phyloP scores from a whole-genome alignment of 2,113 vertebrate species.

The Mesoclemmys tuberculata region DNA sequence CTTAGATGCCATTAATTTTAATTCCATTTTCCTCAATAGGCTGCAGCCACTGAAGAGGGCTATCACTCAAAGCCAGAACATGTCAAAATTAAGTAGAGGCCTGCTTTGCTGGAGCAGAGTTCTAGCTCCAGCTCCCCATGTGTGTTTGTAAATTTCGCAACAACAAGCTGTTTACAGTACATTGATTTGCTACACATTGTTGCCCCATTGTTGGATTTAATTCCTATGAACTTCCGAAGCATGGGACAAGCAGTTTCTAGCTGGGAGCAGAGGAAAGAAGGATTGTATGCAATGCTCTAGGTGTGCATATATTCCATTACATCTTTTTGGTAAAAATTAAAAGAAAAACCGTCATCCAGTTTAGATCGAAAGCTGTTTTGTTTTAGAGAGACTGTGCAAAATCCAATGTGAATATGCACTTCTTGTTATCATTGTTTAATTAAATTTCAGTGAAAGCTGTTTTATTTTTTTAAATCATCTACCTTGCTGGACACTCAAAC shows the following conservation, averaged over 20 bases:
- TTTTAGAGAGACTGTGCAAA: neutral
- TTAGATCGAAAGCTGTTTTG: neutral
- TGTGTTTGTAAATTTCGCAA: neutral
- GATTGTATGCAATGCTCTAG: neutral
- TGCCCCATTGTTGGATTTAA: neutral
- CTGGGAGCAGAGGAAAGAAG: neutral
- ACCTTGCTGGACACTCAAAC: neutral
- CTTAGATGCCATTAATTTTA: neutral
- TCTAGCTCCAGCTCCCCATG: neutral
- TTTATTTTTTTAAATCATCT: neutral
- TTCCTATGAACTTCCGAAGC: fast-evolving
- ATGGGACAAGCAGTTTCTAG: neutral
- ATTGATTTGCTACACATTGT: neutral
- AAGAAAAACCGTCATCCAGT: neutral
- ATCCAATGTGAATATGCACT: neutral
- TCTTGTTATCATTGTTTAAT: neutral
- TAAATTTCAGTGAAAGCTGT: neutral
- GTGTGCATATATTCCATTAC: neutral
- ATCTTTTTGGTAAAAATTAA: neutral
- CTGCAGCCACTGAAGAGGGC: neutral
- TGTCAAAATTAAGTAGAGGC: neutral
- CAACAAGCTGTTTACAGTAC: neutral
- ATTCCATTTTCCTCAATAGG: neutral
- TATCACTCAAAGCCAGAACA: neutral
- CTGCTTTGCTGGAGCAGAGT: neutral